These are phyloP conservation scores for Thamnaconus septentrionalis DNA, from an alignment of 2,113 vertebrate genomes.

Conservation along the genomic window DNA sequence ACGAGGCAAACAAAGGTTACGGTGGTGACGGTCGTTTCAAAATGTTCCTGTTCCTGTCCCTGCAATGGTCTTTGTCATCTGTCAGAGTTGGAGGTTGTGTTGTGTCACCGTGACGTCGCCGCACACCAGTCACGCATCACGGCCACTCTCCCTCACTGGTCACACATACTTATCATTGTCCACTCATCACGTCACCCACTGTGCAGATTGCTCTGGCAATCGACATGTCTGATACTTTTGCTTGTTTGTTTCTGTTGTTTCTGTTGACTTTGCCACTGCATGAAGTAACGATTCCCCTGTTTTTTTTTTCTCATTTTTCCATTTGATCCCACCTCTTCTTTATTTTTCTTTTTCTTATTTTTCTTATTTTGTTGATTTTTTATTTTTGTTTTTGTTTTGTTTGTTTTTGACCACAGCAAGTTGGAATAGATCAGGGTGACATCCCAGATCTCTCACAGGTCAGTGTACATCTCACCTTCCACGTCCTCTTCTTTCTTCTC, in stretches of 20 bases:
- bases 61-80: not conserved
- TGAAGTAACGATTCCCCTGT: slow-evolving; percentile 74
- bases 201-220: slow-evolving; percentile 38
- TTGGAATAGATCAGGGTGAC: slow-evolving; percentile 95
- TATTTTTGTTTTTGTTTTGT: slow-evolving; percentile 24
- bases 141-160: slow-evolving; percentile 44
- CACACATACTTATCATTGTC: slow-evolving; percentile 43
- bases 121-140: slow-evolving; percentile 11
- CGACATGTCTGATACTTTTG: slow-evolving; percentile 36
- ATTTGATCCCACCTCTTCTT: slow-evolving; percentile 28
- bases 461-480: slow-evolving; percentile 82
- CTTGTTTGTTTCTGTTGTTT: slow-evolving; percentile 67
- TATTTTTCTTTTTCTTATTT: slow-evolving; percentile 36
- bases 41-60: slow-evolving; percentile 38
- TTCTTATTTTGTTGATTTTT: slow-evolving; percentile 18
- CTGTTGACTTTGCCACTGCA: slow-evolving; percentile 72
- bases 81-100: not conserved
- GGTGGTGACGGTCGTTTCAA: not conserved
- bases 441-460: slow-evolving; percentile 97
- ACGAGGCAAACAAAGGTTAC: too few species aligned
- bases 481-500: slow-evolving; percentile 49
- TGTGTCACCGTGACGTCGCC: slow-evolving; percentile 6
- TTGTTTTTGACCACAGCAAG: slow-evolving; percentile 87
- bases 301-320: slow-evolving; percentile 41
- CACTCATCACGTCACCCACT: slow-evolving; percentile 38